A percentile compares a stretch with the other conserved stretches of the same genome.
phyloP scores from a whole-genome alignment of 1,140 invertebrate genomes.

The Drosophila seguyi region DNA sequence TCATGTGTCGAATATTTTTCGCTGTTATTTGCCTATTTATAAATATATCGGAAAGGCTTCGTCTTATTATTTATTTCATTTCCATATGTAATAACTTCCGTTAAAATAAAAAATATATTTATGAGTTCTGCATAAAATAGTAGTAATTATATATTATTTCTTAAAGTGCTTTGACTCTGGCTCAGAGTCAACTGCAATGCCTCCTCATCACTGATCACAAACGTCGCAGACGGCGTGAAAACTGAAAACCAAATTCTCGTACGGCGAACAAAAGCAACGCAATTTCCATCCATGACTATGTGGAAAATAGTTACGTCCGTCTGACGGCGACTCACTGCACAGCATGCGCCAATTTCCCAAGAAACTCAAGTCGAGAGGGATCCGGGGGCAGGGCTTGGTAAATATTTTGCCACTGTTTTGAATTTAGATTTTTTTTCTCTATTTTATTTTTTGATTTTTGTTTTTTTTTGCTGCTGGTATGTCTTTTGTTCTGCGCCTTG shows the following conservation, averaged over 20 bases:
- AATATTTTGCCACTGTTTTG: conserved; percentile 81
- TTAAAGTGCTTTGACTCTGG: conserved; percentile 2
- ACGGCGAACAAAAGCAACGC: conserved; percentile 74
- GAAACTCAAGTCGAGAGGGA: conserved; percentile 58
- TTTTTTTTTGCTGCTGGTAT: conserved; percentile 51
- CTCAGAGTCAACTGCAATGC: conserved; percentile 43
- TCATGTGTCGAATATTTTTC: not conserved
- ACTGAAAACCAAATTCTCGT: conserved; percentile 45
- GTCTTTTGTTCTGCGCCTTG: conserved; percentile 50
- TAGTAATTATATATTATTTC: not conserved
- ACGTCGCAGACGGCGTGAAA: conserved; percentile 55
- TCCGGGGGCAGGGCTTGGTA: conserved; percentile 64
- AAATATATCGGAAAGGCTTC: not conserved
- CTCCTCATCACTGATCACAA: conserved; percentile 54
- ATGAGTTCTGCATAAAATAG: too few relatives aligned
- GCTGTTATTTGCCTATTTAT: too few relatives aligned
- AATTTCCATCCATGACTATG: conserved; percentile 69
- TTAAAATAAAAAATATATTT: not conserved
- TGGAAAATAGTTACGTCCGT: conserved; percentile 65
- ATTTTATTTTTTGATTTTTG: conserved; percentile 2
- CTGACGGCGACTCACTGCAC: conserved; percentile 68
- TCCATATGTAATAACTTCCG: not conserved
- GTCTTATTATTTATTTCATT: not conserved
- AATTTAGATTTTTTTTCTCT: conserved; percentile 36
- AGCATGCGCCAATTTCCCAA: conserved; percentile 81